These are phyloP conservation scores for Diadegma fenestrale DNA, from an alignment of 2,888 invertebrate genomes.

Conservation along the genomic window DNA sequence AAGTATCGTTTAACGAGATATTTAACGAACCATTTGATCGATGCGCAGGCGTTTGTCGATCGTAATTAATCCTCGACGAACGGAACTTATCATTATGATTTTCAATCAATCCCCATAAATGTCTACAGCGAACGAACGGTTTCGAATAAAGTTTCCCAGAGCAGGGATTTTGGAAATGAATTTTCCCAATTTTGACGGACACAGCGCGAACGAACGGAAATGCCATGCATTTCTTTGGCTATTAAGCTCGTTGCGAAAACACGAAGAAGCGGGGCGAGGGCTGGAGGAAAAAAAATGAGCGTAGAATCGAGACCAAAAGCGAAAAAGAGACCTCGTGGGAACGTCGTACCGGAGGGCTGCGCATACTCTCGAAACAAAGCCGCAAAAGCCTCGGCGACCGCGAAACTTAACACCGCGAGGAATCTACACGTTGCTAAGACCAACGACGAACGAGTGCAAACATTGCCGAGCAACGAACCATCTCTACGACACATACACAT, in stretches of 20 bases:
- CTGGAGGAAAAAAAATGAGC: slow-evolving; percentile 35
- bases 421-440: slow-evolving; percentile 65
- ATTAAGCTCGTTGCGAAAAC: slow-evolving; percentile 1
- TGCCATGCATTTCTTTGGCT: slow-evolving; percentile 11
- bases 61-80: not conserved
- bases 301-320: slow-evolving; percentile 56
- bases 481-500: slow-evolving; percentile 9
- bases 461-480: slow-evolving; percentile 45
- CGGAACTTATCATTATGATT: not conserved
- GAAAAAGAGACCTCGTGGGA: slow-evolving; percentile 76
- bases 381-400: slow-evolving; percentile 79
- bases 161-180: slow-evolving; percentile 8
- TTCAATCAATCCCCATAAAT: not conserved
- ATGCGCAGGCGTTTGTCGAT: not conserved
- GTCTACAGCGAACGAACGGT: not conserved
- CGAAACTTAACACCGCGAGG: slow-evolving; percentile 82
- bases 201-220: not conserved
- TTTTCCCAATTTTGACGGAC: slow-evolving; percentile 15
- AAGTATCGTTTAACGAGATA: not conserved
- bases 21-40: not conserved
- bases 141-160: not conserved
- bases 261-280: slow-evolving; percentile 13
- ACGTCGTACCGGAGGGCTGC: slow-evolving; percentile 72
- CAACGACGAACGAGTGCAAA: slow-evolving; percentile 59
- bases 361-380: slow-evolving; percentile 81